Evolutionary conservation across 2,797 vertebrate genomes (phyloP).

Genomic region (Falco novaeseelandiae): DNA sequence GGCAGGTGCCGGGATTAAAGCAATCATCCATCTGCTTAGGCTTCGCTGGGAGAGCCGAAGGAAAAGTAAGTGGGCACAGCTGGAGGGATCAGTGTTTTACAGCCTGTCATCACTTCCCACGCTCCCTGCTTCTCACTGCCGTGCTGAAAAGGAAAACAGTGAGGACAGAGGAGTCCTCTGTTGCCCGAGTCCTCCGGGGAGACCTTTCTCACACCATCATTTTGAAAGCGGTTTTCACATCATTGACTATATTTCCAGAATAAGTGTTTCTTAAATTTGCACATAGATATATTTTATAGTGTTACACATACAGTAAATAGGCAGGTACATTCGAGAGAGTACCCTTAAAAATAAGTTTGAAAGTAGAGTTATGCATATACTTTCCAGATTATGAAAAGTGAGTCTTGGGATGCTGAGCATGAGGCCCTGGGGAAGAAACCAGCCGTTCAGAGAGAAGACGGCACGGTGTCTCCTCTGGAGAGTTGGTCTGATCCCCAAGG

Average conservation of each 20-base stretch:
- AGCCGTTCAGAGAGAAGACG: accelerated
- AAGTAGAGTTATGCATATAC: not conserved
- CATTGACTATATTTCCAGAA: not conserved
- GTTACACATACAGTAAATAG: accelerated
- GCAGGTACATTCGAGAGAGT: not conserved
- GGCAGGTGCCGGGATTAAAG: not conserved
- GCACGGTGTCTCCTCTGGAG: accelerated
- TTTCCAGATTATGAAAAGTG: not conserved
- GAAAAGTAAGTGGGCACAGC: not conserved
- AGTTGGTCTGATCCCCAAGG: accelerated
- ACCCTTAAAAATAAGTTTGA: not conserved
- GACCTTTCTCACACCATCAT: not conserved
- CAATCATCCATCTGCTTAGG: accelerated
- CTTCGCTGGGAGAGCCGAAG: accelerated
- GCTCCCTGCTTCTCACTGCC: not conserved
- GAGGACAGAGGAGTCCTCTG: not conserved
- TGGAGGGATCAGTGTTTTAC: not conserved
- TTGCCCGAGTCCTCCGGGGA: accelerated
- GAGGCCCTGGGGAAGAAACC: not conserved
- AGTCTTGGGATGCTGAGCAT: not conserved
- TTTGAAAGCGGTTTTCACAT: not conserved
- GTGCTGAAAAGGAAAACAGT: accelerated
- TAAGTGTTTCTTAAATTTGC: not conserved
- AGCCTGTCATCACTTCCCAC: not conserved
- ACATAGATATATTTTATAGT: accelerated